Base-by-base conservation (phyloP, 1,140 invertebrate species). In the Rhagoletis zephyria region DNA sequence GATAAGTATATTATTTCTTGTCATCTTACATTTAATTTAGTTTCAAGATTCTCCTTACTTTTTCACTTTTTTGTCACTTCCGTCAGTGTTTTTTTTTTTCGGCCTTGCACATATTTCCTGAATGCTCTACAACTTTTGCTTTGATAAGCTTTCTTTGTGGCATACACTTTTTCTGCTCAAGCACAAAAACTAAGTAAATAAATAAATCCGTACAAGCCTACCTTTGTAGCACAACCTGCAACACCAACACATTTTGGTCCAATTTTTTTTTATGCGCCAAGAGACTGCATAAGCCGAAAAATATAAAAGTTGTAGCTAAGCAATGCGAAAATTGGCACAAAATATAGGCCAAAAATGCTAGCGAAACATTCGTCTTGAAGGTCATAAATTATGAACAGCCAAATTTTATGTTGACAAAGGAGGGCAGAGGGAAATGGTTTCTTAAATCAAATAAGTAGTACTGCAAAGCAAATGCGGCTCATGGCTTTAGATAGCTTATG, bases 381-480 rank as follows among this genome's bases (percentile, higher is more conserved):
- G 70, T 48, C 42, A 74, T 74, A 74, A 74, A 74, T 48, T 74
- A 74, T 74, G 40, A 48, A 74, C 42, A 74, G 45, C 40, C 42
- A 74, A 74, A 45, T 48, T 12, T 42, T 16, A 14, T 14, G 40
- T 10, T 45, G 48, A n/a, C 48, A 74, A 51, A 74, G 45, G 48
- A 48, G 70, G 30, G 7, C 7, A 16, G 61, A n/a, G n/a, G 12
- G n/a, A 63, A 63, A 63, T 63, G 51, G 10, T 56, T 56, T 56
- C 5, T 56, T 56, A 56, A 7, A 63, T n/a, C 61, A 14, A 14
- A 63, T n/a, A n/a, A n/a, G n/a, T 7, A 63, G 61, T 30, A 30
- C 61, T 0, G 61, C 61, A 56, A 56, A 56, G 2, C 51, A 10
- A 56, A 56, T 56, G 51, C 10, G 51, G 51, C 51, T 6, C 51